Percentiles rank a stretch among this genome's conserved stretches.
phyloP scores from a whole-genome alignment of 2,888 invertebrate genomes.

The Falcaria lacertinaria region DNA sequence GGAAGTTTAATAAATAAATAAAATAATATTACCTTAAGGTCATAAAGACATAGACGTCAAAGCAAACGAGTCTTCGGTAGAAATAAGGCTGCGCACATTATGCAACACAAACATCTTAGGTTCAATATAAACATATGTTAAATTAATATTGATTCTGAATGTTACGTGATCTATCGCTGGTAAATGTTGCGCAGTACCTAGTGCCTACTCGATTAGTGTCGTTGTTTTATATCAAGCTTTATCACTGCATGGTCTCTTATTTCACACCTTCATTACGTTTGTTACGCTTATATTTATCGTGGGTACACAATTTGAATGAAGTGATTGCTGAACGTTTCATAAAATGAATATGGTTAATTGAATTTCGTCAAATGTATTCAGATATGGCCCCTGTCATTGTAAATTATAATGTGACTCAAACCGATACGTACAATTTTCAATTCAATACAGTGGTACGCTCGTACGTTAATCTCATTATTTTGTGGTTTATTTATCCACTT shows the following conservation, averaged over 20 bases:
- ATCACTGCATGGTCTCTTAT: not conserved
- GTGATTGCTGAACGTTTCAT: not conserved
- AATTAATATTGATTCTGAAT: not conserved
- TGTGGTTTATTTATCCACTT: too few species aligned
- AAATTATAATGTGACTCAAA: too few species aligned
- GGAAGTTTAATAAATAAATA: too few species aligned
- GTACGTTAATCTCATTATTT: too few species aligned
- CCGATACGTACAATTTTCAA: too few species aligned
- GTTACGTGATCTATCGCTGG: slow-evolving; percentile 1
- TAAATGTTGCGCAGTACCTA: slow-evolving; percentile 1
- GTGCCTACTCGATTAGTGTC: not conserved
- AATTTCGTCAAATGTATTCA: too few species aligned
- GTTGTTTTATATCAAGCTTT: not conserved
- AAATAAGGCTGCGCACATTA: not conserved
- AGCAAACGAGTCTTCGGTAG: not conserved
- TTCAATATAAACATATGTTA: not conserved
- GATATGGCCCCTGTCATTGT: too few species aligned
- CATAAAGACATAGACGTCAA: too few species aligned
- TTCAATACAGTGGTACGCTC: too few species aligned
- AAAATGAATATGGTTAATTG: too few species aligned
- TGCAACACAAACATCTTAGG: not conserved
- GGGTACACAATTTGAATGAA: not conserved
- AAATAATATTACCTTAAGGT: too few species aligned
- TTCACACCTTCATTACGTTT: not conserved
- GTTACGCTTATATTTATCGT: too few species aligned